Percentiles rank a stretch among this genome's conserved stretches.
Conservation (phyloP, 2,888 invertebrate species). For the Acrobasis suavella region DNA sequence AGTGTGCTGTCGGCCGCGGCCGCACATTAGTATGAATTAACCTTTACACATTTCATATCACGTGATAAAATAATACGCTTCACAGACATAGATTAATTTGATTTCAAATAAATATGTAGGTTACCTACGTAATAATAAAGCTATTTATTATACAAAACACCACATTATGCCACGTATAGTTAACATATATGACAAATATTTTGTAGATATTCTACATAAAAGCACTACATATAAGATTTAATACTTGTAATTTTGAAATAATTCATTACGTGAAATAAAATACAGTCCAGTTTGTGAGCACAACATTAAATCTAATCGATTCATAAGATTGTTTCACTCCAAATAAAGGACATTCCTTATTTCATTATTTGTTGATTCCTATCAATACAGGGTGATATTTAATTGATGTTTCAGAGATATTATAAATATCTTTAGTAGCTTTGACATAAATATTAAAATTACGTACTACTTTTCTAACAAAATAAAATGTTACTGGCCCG, state of each 20-base stretch:
- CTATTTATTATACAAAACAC: background rate
- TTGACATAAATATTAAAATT: too few species aligned
- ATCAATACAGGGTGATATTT: background rate
- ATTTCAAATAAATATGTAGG: background rate
- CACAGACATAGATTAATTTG: background rate
- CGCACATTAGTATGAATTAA: too few species aligned
- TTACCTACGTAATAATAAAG: background rate
- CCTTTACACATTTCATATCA: constrained; percentile 7
- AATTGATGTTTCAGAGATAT: background rate
- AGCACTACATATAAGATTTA: background rate
- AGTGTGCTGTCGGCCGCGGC: too few species aligned
- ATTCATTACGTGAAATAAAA: background rate
- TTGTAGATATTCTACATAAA: background rate
- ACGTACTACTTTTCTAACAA: too few species aligned
- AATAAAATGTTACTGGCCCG: too few species aligned
- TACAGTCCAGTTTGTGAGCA: background rate
- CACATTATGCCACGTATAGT: background rate
- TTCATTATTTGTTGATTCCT: background rate
- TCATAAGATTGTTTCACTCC: background rate
- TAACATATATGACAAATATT: background rate
- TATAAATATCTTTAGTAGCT: too few species aligned
- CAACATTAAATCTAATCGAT: background rate
- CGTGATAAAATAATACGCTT: constrained; percentile 5
- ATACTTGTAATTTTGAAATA: background rate
- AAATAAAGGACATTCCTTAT: background rate